Base-by-base conservation (phyloP, 2,797 vertebrate genomes). In the Antennarius maculatus region DNA sequence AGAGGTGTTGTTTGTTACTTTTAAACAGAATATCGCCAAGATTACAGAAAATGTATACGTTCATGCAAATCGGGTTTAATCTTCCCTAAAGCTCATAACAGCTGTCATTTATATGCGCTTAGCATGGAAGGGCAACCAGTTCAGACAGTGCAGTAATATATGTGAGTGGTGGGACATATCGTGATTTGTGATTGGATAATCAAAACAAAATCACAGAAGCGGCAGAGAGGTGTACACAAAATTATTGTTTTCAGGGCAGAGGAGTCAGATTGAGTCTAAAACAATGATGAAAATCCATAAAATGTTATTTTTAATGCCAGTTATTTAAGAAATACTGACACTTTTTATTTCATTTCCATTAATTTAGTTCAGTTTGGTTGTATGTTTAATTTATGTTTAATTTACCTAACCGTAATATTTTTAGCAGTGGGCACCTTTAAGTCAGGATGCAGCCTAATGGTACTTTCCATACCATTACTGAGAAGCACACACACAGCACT, bases 1-100 rank as follows among this genome's bases (percentile, higher is more conserved):
- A 7, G 66, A 87, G 73, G 76, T 83, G 65, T 82, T 82, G 77
- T 84, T 86, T 83, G 62, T 79, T 76, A 74, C 62, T 77, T 77
- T 66, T 55, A 58, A 42, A 70, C 42, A 58, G 65, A 86, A 76
- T 56, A 75, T 59, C 9, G 23, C 61, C 78, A 86, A 90, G 89
- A 83, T 81, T 87, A 84, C 39, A 51, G 60, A 65, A 79, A 85
- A 88, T 82, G 62, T 85, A 87, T 84, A 86, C 62, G 56, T 77
- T 81, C 23, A 13, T 48, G 46, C 74, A 83, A 90, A 77, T 81
- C 81, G 29, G 67, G 55, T 68, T 84, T 87, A 91, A 88, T 87
- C 85, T 87, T 71, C 76, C 56, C 66, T 91, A 85, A 92, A 88
- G 80, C 87, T 71, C 72, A 58, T 83, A 81, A 86, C 89, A 89